Evolutionary conservation across 1,140 invertebrate genomes (phyloP).

Genomic region (Drosophila virilis): DNA sequence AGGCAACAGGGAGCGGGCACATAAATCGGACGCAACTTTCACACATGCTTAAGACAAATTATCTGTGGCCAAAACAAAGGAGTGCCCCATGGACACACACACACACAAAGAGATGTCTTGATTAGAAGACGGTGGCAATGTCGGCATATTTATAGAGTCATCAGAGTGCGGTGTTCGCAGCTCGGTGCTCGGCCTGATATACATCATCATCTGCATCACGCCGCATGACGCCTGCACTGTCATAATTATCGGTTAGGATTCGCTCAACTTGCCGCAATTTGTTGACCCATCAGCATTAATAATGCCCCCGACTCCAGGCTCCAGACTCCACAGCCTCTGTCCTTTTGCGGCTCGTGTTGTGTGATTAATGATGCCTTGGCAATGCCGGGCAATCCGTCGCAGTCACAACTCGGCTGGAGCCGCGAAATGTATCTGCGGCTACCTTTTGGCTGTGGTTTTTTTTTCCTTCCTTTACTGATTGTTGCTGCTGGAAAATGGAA

Average conservation of each 20-base stretch:
- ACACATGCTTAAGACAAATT: slow-evolving; percentile 81
- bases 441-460: slow-evolving; percentile 47
- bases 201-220: slow-evolving; percentile 73
- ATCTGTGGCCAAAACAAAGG: slow-evolving; percentile 70
- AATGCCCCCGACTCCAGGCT: slow-evolving; percentile 13
- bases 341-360: slow-evolving; percentile 73
- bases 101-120: slow-evolving; percentile 65
- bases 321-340: not conserved
- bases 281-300: slow-evolving; percentile 72
- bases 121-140: slow-evolving; percentile 54
- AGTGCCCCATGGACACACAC: slow-evolving; percentile 10
- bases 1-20: not conserved
- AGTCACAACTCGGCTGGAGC: slow-evolving; percentile 48
- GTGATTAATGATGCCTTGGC: slow-evolving; percentile 75
- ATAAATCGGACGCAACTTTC: slow-evolving; percentile 80
- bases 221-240: slow-evolving; percentile 76
- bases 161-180: not conserved
- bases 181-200: slow-evolving; percentile 25
- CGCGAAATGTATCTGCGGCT: slow-evolving; percentile 76
- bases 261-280: slow-evolving; percentile 78
- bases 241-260: slow-evolving; percentile 83
- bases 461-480: slow-evolving; percentile 7
- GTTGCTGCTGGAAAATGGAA: slow-evolving; percentile 55
- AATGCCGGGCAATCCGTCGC: slow-evolving; percentile 3
- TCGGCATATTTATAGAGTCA: slow-evolving; percentile 51